Evolutionary conservation across 2,888 invertebrate genomes (phyloP).

Genomic region (Stenichneumon culpator): DNA sequence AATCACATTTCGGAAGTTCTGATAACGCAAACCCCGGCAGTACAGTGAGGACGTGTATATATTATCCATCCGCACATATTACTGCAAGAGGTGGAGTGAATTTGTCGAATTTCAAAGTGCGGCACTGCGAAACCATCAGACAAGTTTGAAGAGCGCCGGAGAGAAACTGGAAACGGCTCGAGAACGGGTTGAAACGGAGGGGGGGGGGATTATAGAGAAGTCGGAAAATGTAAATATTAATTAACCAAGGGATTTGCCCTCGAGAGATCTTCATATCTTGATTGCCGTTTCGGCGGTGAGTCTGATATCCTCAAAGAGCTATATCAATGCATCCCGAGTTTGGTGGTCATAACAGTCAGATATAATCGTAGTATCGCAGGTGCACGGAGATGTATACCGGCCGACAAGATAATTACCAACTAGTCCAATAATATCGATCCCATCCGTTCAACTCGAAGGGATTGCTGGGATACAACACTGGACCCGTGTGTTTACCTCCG

Average conservation of each 20-base stretch:
- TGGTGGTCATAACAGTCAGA: constrained; percentile 25
- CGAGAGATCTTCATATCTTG: constrained; percentile 19
- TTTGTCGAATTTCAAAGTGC: constrained; percentile 20
- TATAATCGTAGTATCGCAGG: constrained; percentile 32
- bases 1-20: not conserved
- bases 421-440: constrained; percentile 32
- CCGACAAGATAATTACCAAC: constrained; percentile 17
- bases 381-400: constrained; percentile 16
- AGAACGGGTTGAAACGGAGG: no score
- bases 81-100: not conserved
- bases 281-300: not conserved
- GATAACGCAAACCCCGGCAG: not conserved
- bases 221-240: constrained; percentile 39
- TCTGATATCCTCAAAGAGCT: constrained; percentile 22
- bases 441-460: constrained; percentile 17
- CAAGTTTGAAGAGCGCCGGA: constrained; percentile 20
- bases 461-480: not conserved
- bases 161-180: not conserved
- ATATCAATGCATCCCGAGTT: constrained; percentile 16
- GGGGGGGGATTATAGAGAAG: not conserved
- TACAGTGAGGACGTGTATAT: not conserved
- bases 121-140: not conserved
- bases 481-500: constrained; percentile 26
- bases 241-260: not conserved
- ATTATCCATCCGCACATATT: constrained; percentile 15